Evolutionary conservation across 2,797 vertebrate species (phyloP).

Genomic region (Hozukius guyotensis): DNA sequence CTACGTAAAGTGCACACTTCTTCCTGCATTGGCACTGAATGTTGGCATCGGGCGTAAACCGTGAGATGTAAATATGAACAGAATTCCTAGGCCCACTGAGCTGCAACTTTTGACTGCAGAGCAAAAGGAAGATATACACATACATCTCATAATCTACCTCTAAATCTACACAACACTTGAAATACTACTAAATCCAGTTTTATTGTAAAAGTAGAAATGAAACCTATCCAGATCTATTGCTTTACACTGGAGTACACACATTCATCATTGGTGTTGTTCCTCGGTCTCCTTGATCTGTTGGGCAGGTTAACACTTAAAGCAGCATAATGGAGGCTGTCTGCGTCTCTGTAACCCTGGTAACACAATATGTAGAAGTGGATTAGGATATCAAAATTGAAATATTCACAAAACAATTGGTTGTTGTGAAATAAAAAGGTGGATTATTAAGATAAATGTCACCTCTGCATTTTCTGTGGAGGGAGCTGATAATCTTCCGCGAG

Average conservation of each 20-base stretch:
- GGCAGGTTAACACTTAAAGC: background rate
- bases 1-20: background rate
- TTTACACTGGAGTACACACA: constrained; percentile 16
- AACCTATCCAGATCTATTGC: background rate
- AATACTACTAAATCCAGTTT: background rate
- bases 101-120: background rate
- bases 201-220: background rate
- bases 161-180: background rate
- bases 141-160: background rate
- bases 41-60: background rate
- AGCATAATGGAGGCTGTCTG: constrained; percentile 11
- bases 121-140: background rate
- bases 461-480: background rate
- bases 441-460: background rate
- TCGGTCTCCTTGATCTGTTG: background rate
- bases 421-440: too few species aligned
- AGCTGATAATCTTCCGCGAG: background rate
- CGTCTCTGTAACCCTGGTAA: background rate
- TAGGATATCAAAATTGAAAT: too few species aligned
- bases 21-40: background rate
- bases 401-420: too few species aligned
- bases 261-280: background rate
- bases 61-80: background rate
- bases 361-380: background rate
- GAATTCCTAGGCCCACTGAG: too few species aligned